Conservation (phyloP, 2,113 vertebrate species). For the Ahaetulla prasina region DNA sequence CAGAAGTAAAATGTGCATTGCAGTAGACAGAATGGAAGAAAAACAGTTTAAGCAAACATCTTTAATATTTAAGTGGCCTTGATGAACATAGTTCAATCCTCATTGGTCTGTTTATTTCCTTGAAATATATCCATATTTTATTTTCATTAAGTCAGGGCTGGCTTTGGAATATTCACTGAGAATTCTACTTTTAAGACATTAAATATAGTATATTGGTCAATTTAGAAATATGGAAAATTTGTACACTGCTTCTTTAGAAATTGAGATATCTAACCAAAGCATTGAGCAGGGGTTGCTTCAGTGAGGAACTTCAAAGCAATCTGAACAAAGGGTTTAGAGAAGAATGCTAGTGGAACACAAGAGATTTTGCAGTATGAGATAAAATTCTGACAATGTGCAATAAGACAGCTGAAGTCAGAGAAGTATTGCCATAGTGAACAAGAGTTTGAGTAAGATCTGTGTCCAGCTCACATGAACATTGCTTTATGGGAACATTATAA, state of each 20-base stretch:
- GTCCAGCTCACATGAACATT: neutral
- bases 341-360: conserved; percentile 3
- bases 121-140: neutral
- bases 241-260: conserved; percentile 18
- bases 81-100: neutral
- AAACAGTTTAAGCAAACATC: neutral
- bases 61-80: neutral
- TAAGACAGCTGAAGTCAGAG: conserved; percentile 8
- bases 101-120: neutral
- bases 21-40: neutral
- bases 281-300: conserved; percentile 5
- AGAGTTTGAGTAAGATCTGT: neutral
- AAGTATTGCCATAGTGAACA: neutral
- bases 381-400: neutral
- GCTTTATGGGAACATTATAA: conserved; percentile 5
- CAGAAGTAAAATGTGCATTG: neutral
- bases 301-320: conserved; percentile 13
- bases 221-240: neutral
- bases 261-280: neutral
- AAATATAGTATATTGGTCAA: neutral
- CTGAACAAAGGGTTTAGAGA: neutral
- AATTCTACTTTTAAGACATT: conserved; percentile 9
- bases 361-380: neutral
- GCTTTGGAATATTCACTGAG: neutral
- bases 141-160: neutral